These are phyloP conservation scores for Nephrotoma guestfalica DNA, from an alignment of 2,888 invertebrate species.

Conservation along the genomic window DNA sequence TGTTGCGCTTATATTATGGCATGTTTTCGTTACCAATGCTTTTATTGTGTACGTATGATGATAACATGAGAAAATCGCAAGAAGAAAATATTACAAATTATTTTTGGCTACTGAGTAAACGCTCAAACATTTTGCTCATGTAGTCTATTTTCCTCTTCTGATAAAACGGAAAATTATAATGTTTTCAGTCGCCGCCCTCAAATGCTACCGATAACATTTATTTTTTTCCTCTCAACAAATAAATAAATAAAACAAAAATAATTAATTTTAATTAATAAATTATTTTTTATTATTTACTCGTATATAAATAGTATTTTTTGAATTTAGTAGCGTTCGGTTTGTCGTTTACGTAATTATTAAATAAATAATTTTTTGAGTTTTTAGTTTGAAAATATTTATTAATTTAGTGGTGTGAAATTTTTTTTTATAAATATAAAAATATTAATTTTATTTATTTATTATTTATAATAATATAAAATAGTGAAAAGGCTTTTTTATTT, in stretches of 20 bases:
- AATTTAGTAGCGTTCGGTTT: not conserved
- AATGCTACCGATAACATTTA: not conserved
- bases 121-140: not conserved
- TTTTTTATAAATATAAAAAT: not conserved
- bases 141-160: not conserved
- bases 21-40: not conserved
- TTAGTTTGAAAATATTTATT: not conserved
- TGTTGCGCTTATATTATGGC: not conserved
- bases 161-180: not conserved
- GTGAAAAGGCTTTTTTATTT: not conserved
- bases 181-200: slow-evolving; percentile 2
- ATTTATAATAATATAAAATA: not conserved
- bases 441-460: not conserved
- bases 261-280: not conserved
- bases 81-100: not conserved
- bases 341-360: not conserved
- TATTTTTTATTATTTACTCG: not conserved
- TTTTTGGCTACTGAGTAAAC: not conserved
- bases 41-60: not conserved
- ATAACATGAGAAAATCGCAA: not conserved
- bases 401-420: not conserved
- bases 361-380: not conserved
- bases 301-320: not conserved
- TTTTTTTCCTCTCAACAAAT: not conserved
- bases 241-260: not conserved